A percentile compares a stretch with the other conserved stretches of the same genome.
Conservation (phyloP, 1,140 invertebrate species). For the Ruditapes philippinarum region DNA sequence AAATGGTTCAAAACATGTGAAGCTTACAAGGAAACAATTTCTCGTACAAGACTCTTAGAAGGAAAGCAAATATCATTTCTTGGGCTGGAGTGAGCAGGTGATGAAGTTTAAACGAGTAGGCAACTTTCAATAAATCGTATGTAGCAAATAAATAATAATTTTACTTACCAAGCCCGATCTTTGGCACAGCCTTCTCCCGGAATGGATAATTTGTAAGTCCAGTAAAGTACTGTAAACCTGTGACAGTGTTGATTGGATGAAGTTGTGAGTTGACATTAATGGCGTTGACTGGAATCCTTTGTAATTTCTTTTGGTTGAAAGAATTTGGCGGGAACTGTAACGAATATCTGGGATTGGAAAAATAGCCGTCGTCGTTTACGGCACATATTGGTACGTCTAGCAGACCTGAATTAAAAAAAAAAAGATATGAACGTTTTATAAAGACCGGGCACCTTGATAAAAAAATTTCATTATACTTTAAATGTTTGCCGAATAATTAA, state of each 20-base stretch:
- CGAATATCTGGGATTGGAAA: conserved; percentile 81
- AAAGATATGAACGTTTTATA: neutral
- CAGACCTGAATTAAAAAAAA: conserved; percentile 77
- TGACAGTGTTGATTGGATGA: conserved; percentile 83
- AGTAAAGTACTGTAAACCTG: conserved; percentile 83
- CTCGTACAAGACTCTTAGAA: too few species aligned
- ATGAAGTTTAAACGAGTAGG: too few species aligned
- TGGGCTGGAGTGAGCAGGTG: too few species aligned
- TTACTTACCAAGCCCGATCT: conserved; percentile 83
- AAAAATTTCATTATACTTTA: too few species aligned
- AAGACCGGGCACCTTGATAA: neutral
- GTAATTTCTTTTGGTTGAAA: conserved; percentile 81
- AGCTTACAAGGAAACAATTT: too few species aligned
- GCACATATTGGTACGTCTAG: conserved; percentile 85
- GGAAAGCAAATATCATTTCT: too few species aligned
- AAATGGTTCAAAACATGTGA: too few species aligned
- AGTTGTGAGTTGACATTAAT: conserved; percentile 84
- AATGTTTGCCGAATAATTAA: too few species aligned
- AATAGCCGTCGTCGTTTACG: conserved; percentile 85
- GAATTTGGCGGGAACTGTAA: conserved; percentile 84
- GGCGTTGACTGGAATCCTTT: conserved; percentile 82
- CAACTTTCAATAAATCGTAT: too few species aligned
- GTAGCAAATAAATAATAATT: too few species aligned
- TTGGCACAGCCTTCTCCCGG: conserved; percentile 83
- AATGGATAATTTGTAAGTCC: conserved; percentile 82